Evolutionary conservation across 2,113 vertebrate species (phyloP), one percentile per base, ranked within the genome.

Genomic region (Colistium nudipinnis): DNA sequence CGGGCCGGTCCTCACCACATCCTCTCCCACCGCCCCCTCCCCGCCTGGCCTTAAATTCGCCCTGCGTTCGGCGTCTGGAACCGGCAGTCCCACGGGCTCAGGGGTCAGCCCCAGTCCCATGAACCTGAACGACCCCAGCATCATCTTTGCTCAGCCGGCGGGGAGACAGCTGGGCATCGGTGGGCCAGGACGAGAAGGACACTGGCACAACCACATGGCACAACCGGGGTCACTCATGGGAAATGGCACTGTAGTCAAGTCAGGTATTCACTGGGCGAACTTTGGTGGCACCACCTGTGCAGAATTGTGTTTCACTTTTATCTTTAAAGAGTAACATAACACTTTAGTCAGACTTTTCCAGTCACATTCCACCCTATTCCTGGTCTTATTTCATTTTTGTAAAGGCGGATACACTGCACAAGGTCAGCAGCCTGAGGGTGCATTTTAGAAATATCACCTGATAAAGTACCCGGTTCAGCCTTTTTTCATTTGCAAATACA

Each of bases 131-230:
- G 98, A 98, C 92, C 98, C 97, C 84, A 98, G 97, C 93, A 99
- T 99, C 92, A 99, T 99, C 89, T 99, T 98, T 69, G 97, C 97
- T 83, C 97, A 98, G 91, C 98, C 96, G 71, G 94, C 96, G 65
- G 95, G 93, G 83, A 94, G 95, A 82, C 93, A 94, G 45, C 89
- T 95, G 87, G 92, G 94, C 77, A 82, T 95, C 44, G 92, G 90
- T 44, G 93, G 94, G 77, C 91, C 93, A 47, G 93, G 92, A 72
- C 94, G 93, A 70, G 97, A 98, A 56, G 95, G 94, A 90, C 97
- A 93, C 92, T 97, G 97, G 97, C 96, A 95, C 94, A 96, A 95
- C 85, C 94, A 94, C 20, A 88, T 96, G 90, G 92, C 94, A 75
- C 87, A 84, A 85, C 93, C 95, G 17, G 96, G 93, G 88, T 94